These are phyloP conservation scores for Eucera pruinosa DNA, from an alignment of 2,888 invertebrate genomes.

Conservation along the genomic window DNA sequence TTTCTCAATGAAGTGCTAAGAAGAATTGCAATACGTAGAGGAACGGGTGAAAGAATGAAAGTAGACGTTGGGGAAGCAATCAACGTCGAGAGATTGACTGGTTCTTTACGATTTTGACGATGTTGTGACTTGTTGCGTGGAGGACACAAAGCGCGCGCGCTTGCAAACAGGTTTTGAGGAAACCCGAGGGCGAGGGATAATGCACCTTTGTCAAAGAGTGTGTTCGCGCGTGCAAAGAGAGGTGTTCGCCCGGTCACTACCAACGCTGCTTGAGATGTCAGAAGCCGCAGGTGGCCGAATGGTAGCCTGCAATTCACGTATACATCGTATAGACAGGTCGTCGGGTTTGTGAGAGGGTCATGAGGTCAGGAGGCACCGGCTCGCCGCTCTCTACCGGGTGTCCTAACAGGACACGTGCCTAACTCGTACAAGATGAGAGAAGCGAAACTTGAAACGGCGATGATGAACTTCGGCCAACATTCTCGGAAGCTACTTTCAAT, in stretches of 20 bases:
- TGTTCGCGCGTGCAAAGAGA: conserved; percentile 64
- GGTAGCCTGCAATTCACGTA: conserved; percentile 73
- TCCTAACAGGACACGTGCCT: neutral
- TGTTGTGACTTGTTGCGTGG: conserved; percentile 45
- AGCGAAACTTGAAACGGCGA: no score
- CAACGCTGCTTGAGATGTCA: conserved; percentile 72
- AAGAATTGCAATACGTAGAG: neutral
- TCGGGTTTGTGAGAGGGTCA: conserved; percentile 72
- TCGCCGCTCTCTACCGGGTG: conserved; percentile 40
- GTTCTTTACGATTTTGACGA: conserved; percentile 28
- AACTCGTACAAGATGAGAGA: neutral
- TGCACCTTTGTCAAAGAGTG: conserved; percentile 63
- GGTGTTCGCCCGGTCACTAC: conserved; percentile 55
- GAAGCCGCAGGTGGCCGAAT: conserved; percentile 77
- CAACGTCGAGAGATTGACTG: conserved; percentile 19
- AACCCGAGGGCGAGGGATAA: conserved; percentile 59
- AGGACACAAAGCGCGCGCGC: conserved; percentile 22
- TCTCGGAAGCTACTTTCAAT: neutral
- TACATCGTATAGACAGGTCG: conserved; percentile 68
- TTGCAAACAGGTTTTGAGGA: conserved; percentile 61
- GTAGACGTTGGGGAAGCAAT: conserved; percentile 4
- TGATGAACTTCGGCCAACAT: neutral
- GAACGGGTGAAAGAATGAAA: neutral
- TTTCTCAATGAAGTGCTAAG: no score
- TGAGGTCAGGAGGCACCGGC: conserved; percentile 71